These are phyloP conservation scores for Philhelius pedissequus DNA, from an alignment of 2,888 invertebrate genomes.

Conservation along the genomic window DNA sequence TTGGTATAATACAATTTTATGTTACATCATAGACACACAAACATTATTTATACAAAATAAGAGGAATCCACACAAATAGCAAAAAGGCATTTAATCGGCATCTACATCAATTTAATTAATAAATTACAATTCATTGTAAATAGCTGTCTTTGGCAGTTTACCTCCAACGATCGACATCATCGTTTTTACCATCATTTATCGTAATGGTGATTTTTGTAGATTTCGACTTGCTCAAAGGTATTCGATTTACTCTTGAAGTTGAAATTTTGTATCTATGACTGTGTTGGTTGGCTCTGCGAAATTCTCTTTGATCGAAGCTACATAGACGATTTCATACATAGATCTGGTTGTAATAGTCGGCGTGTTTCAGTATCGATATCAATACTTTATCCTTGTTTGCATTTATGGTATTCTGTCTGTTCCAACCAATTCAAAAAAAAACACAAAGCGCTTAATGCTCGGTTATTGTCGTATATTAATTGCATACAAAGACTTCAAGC, in stretches of 20 bases:
- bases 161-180: not conserved
- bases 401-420: too few species aligned
- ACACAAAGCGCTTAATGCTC: conserved; percentile 40
- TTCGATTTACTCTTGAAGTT: not conserved
- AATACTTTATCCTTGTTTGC: conserved; percentile 7
- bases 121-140: conserved; percentile 49
- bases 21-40: conserved; percentile 26
- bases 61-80: not conserved
- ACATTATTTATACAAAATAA: not conserved
- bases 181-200: conserved; percentile 14
- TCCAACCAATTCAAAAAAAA: too few species aligned
- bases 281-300: not conserved
- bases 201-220: not conserved
- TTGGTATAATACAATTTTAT: conserved; percentile 38
- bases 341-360: not conserved
- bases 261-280: not conserved
- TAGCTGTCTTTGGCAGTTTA: conserved; percentile 40
- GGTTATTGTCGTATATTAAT: conserved; percentile 30
- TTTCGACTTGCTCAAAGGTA: not conserved
- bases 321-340: not conserved
- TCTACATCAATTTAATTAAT: conserved; percentile 65
- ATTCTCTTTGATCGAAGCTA: not conserved
- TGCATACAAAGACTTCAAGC: conserved; percentile 6
- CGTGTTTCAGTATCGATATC: not conserved
- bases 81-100: conserved; percentile 46